A percentile compares a stretch with the other conserved stretches of the same genome.
Evolutionary conservation across 1,140 invertebrate genomes (phyloP).

Genomic region (Drosophila murphyi): DNA sequence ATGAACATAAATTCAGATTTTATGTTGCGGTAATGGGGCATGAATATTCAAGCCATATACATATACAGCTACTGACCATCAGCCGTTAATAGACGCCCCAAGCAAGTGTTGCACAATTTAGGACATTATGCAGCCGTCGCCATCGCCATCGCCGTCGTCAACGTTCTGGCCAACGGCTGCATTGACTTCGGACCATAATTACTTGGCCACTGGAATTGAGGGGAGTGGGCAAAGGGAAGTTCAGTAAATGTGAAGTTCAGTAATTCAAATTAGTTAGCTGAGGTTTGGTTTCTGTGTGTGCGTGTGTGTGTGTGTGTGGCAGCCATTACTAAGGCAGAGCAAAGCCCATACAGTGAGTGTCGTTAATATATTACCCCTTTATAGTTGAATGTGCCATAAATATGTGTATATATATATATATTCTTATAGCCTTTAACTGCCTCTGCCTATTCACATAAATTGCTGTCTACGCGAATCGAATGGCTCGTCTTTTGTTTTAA

Average conservation of each 20-base stretch:
- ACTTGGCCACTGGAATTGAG: slow-evolving; percentile 24
- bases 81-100: slow-evolving; percentile 39
- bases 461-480: slow-evolving; percentile 61
- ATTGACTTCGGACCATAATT: slow-evolving; percentile 64
- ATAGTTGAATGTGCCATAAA: slow-evolving; percentile 14
- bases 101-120: slow-evolving; percentile 80
- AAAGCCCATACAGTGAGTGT: slow-evolving; percentile 1
- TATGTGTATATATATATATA: slow-evolving; percentile 10
- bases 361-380: slow-evolving; percentile 10
- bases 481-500: slow-evolving; percentile 77
- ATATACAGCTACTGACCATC: slow-evolving; percentile 38
- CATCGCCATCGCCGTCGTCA: slow-evolving; percentile 18
- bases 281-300: slow-evolving; percentile 12
- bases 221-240: not conserved
- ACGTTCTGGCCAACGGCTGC: slow-evolving; percentile 13
- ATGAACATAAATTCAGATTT: slow-evolving; percentile 72
- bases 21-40: slow-evolving; percentile 40
- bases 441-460: slow-evolving; percentile 51
- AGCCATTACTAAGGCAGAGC: not conserved
- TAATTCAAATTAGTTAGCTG: slow-evolving; percentile 77
- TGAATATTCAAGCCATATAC: slow-evolving; percentile 66
- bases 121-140: slow-evolving; percentile 63
- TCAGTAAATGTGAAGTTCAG: slow-evolving; percentile 50
- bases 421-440: not conserved
- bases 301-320: not conserved